Evolutionary conservation across 2,797 vertebrate species (phyloP).

Genomic region (Sandelia bainsii): DNA sequence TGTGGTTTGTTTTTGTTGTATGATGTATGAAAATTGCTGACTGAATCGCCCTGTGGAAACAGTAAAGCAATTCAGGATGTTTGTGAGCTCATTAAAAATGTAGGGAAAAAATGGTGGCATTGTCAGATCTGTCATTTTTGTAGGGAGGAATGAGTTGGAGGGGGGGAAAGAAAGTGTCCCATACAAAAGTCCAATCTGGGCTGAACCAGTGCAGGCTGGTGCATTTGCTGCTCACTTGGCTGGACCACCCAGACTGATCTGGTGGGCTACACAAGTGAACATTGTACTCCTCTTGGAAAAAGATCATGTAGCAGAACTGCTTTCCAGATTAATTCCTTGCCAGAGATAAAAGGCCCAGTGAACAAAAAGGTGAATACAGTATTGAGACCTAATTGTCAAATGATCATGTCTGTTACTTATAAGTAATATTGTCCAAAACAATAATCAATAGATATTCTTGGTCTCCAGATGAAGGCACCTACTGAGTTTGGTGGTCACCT

Average conservation of each 20-base stretch:
- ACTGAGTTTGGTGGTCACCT: background rate
- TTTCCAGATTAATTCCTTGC: constrained; percentile 52
- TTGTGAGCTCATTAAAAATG: constrained; percentile 81
- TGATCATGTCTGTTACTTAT: constrained; percentile 2
- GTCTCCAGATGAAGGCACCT: background rate
- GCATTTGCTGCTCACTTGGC: constrained; percentile 58
- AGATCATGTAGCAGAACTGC: constrained; percentile 44
- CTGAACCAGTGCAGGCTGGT: constrained; percentile 63
- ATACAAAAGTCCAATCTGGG: constrained; percentile 67
- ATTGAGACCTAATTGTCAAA: constrained; percentile 23
- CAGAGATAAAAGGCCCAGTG: constrained; percentile 54
- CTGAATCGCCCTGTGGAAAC: constrained; percentile 58
- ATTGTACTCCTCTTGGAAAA: constrained; percentile 66
- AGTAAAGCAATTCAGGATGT: constrained; percentile 59
- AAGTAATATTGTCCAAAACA: background rate
- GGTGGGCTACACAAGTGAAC: constrained; percentile 68
- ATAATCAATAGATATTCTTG: background rate
- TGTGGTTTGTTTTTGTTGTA: constrained; percentile 60
- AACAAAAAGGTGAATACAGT: constrained; percentile 39
- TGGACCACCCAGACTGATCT: constrained; percentile 75
- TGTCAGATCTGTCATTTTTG: constrained; percentile 67
- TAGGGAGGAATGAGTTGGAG: constrained; percentile 49
- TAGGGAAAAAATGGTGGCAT: constrained; percentile 55
- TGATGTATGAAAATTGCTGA: constrained; percentile 72
- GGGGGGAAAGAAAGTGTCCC: constrained; percentile 43